Base-by-base conservation (phyloP, 2,888 invertebrate genomes). In the Himalopsyche anomala region DNA sequence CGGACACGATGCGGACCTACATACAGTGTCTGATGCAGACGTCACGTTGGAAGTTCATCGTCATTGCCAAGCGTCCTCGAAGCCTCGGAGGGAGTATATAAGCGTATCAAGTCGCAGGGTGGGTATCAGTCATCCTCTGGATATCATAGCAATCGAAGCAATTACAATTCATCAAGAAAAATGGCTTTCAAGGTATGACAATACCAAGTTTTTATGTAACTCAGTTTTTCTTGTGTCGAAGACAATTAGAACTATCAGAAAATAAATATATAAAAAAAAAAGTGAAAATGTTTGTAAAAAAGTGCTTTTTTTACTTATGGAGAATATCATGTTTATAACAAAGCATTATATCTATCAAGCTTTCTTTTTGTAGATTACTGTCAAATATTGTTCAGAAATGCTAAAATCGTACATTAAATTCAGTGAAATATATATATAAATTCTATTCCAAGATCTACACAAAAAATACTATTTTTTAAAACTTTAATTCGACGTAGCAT, bases 121-220 rank as follows among this genome's bases (percentile, higher is more conserved):
- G 51, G 62, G 45, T 62, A 86, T 83, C 83, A 86, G 51, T 86
- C 86, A 83, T 83, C 83, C 51, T 56, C 81, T 36, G 51, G 56
- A 80, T 82, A 86, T 83, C 62, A 82, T 79, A 81, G 51, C 85
- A 81, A 82, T n/a, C 84, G 54, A 86, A 36, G 80, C 85, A 85
- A 69, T 56, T n/a, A n/a, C 62, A 62, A 62, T 62, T 19, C 62
- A 62, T 38, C 36, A 19, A 86, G 86, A 51, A 51, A 51, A 87
- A 88, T 88, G 88, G 88, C 87, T 84, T 85, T 87, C 84, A 88
- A 88, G 88, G 88, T 88, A 88, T 79, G 38, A 15, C 80, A 51
- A 80, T 45, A 40, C 80, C 45, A 45, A 80, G 8, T 80, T 80
- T 80, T 51, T 15, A 51, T 51, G 12, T 4, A 5, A 51, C 15